A percentile compares a stretch with the other conserved stretches of the same genome.
These are phyloP conservation scores for Scaptomyza tumidula DNA, from an alignment of 2,888 invertebrate species.

Conservation along the genomic window DNA sequence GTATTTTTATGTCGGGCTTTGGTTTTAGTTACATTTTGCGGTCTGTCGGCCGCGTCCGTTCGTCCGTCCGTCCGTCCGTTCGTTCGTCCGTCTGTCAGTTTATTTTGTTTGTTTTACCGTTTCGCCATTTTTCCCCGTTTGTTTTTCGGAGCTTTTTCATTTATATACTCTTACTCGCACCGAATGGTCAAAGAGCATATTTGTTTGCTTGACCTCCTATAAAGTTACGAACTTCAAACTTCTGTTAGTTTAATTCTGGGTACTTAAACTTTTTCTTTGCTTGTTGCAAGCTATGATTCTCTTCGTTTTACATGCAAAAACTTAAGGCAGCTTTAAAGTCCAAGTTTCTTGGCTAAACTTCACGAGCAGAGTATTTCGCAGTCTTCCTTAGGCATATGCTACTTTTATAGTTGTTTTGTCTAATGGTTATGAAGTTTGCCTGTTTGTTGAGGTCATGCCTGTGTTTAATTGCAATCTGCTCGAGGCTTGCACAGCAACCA, in stretches of 20 bases:
- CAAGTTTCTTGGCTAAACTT: neutral
- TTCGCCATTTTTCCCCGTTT: constrained; percentile 17
- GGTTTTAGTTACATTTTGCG: constrained; percentile 47
- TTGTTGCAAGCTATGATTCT: too few species aligned
- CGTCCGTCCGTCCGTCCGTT: constrained; percentile 12
- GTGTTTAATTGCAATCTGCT: constrained; percentile 40
- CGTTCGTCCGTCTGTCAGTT: constrained; percentile 12
- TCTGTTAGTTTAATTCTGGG: neutral
- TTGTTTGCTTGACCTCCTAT: neutral
- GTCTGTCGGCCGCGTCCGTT: constrained; percentile 37
- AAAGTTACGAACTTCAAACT: neutral
- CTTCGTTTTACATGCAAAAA: neutral
- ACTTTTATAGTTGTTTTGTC: constrained; percentile 9
- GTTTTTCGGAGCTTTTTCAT: neutral
- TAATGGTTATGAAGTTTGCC: constrained; percentile 42
- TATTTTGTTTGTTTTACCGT: constrained; percentile 31
- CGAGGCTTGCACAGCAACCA: constrained; percentile 1
- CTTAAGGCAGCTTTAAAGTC: too few species aligned
- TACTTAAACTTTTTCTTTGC: too few species aligned
- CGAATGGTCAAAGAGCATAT: neutral
- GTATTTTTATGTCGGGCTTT: constrained; percentile 55
- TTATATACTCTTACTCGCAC: neutral
- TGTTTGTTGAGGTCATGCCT: constrained; percentile 29
- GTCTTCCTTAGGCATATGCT: neutral
- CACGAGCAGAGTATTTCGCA: neutral